phyloP scores from a whole-genome alignment of 2,797 vertebrate genomes.

The Octomys mimax region DNA sequence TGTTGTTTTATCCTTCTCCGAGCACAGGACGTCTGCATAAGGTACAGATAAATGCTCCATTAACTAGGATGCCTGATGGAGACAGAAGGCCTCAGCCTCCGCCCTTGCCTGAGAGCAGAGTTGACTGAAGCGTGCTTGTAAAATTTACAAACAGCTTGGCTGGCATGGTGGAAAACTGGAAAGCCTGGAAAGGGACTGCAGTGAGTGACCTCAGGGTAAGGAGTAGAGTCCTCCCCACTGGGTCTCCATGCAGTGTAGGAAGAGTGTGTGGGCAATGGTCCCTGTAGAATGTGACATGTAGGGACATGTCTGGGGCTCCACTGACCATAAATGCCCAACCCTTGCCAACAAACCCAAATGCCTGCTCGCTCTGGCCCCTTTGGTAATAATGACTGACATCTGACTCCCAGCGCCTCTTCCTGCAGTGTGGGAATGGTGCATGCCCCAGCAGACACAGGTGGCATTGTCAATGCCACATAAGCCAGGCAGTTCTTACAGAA shows the following conservation, averaged over 20 bases:
- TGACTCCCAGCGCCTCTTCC: not conserved
- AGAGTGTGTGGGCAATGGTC: not conserved
- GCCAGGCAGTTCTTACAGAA: not conserved
- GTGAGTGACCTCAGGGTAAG: accelerated
- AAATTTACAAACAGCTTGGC: not conserved
- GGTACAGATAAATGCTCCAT: not conserved
- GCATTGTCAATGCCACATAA: not conserved
- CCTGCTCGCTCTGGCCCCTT: not conserved
- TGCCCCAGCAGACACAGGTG: not conserved
- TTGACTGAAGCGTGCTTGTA: not conserved
- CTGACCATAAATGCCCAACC: too few relatives aligned
- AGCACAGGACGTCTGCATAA: not conserved
- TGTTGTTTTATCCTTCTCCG: slow-evolving; percentile 44
- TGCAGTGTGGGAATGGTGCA: not conserved
- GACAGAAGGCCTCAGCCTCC: not conserved
- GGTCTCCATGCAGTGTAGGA: not conserved
- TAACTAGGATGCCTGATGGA: slow-evolving; percentile 54
- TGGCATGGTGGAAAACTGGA: accelerated
- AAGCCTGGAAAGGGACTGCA: not conserved
- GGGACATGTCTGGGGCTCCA: not conserved
- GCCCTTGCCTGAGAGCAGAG: not conserved
- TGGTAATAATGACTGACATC: not conserved
- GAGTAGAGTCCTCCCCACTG: not conserved
- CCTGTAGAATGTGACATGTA: not conserved
- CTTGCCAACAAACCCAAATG: not conserved